Conservation (phyloP, 2,797 vertebrate species). For the Loriculus beryllinus region DNA sequence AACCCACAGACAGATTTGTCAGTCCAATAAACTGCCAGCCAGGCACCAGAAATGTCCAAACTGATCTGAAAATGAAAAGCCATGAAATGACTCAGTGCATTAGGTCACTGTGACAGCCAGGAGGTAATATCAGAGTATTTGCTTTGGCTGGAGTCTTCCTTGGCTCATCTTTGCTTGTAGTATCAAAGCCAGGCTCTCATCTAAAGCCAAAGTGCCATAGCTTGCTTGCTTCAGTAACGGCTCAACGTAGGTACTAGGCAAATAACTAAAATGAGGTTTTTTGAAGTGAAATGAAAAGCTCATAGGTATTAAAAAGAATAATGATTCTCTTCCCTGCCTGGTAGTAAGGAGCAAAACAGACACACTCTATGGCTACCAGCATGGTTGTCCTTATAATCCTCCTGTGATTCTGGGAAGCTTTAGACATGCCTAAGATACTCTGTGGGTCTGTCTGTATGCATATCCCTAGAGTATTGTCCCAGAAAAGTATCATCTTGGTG, state of each 20-base stretch:
- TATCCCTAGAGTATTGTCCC: not conserved
- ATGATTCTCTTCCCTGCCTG: not conserved
- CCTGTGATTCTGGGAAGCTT: not conserved
- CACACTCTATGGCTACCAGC: not conserved
- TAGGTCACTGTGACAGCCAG: conserved; percentile 36
- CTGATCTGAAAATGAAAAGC: conserved; percentile 28
- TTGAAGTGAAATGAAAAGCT: not conserved
- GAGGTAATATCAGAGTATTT: conserved; percentile 33
- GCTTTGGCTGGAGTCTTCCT: not conserved
- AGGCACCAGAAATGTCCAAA: not conserved
- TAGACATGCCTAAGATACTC: not conserved
- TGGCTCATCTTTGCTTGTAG: not conserved
- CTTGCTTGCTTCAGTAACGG: not conserved
- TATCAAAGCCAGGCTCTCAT: not conserved
- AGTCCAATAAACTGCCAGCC: not conserved
- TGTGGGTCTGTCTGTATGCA: not conserved
- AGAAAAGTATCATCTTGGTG: not conserved
- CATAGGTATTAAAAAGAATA: not conserved
- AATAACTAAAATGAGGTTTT: not conserved
- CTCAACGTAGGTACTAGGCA: not conserved
- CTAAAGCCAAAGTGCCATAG: conserved; percentile 2
- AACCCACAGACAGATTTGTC: not conserved
- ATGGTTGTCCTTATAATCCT: not conserved
- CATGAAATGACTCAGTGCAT: conserved; percentile 10
- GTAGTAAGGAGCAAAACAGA: not conserved